Evolutionary conservation across 2,888 invertebrate species (phyloP).

Genomic region (Diaperis boleti): DNA sequence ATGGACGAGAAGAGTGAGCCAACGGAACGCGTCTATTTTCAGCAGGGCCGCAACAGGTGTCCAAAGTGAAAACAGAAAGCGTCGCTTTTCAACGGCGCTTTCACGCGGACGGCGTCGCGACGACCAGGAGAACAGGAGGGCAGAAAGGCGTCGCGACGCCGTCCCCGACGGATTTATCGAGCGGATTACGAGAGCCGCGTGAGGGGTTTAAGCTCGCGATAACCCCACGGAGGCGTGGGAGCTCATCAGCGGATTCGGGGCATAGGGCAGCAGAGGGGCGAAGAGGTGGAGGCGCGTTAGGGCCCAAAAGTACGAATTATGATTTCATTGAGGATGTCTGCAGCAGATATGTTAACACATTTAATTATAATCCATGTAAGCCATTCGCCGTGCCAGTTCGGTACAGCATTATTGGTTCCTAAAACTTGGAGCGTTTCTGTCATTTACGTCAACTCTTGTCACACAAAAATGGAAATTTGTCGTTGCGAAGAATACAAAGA

Average conservation of each 20-base stretch:
- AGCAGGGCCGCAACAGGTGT: constrained; percentile 41
- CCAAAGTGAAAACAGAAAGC: constrained; percentile 41
- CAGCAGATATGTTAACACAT: too few relatives aligned
- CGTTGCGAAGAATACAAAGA: constrained; percentile 30
- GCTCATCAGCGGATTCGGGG: constrained; percentile 56
- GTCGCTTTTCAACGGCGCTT: constrained; percentile 50
- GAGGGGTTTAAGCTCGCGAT: constrained; percentile 37
- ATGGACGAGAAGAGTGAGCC: too few relatives aligned
- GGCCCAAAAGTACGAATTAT: too few relatives aligned
- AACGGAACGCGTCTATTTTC: too few relatives aligned
- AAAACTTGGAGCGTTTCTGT: background rate
- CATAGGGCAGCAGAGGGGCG: constrained; percentile 55
- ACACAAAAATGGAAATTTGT: constrained; percentile 30
- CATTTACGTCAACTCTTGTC: background rate
- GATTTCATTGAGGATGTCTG: too few relatives aligned
- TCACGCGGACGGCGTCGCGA: constrained; percentile 55
- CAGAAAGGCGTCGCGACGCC: constrained; percentile 52
- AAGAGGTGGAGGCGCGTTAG: constrained; percentile 42
- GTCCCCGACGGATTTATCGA: constrained; percentile 45
- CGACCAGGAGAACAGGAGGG: constrained; percentile 51
- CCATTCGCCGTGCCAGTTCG: too few relatives aligned
- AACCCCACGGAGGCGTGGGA: constrained; percentile 53
- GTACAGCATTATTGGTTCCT: too few relatives aligned
- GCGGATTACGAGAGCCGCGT: constrained; percentile 21
- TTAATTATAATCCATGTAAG: too few relatives aligned